Percentiles rank a stretch among this genome's conserved stretches.
Evolutionary conservation across 2,888 invertebrate species (phyloP).

Genomic region (Callinectes sapidus): DNA sequence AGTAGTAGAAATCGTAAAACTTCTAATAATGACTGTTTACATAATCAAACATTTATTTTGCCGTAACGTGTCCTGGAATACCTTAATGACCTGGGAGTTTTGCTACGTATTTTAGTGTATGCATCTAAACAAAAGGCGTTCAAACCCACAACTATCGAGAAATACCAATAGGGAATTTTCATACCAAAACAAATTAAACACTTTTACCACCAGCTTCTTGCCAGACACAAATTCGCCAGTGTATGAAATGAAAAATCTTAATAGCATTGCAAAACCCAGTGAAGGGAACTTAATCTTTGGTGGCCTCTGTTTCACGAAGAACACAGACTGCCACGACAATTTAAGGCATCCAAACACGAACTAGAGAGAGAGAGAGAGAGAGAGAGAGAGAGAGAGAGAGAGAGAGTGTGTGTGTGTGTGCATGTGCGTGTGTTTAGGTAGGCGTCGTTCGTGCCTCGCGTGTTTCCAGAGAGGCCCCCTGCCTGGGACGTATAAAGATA

Average conservation of each 20-base stretch:
- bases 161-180: not conserved
- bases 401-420: not conserved
- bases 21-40: no score
- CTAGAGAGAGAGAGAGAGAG: not conserved
- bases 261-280: not conserved
- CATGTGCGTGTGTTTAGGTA: not conserved
- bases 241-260: not conserved
- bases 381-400: not conserved
- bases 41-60: not conserved
- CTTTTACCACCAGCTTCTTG: not conserved
- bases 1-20: not conserved
- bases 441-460: conserved; percentile 8
- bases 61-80: not conserved
- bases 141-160: not conserved
- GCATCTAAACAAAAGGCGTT: not conserved
- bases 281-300: not conserved
- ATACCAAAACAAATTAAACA: not conserved
- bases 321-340: not conserved
- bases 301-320: not conserved
- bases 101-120: no score
- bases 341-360: not conserved
- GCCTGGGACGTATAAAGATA: not conserved
- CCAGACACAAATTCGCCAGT: not conserved
- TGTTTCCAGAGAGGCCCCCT: not conserved
- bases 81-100: not conserved